Percentiles rank a stretch among this genome's conserved stretches.
These are phyloP conservation scores for Phymastichus coffea DNA, from an alignment of 1,140 invertebrate species.

Conservation along the genomic window DNA sequence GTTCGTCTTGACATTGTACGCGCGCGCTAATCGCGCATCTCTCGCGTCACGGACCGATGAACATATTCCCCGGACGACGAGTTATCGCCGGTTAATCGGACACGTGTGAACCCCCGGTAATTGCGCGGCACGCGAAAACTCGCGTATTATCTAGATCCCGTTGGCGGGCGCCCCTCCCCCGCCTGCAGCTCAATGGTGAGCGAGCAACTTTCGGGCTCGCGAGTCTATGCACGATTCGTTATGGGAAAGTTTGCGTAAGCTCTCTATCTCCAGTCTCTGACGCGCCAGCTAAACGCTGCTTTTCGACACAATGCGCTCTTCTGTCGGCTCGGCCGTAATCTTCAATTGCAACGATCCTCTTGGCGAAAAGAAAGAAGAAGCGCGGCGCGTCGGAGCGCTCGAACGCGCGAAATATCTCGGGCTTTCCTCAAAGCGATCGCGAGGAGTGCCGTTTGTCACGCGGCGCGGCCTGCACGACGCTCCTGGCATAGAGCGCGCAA, in stretches of 20 bases:
- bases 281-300: neutral
- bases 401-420: too few species aligned
- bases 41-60: slow-evolving; percentile 9
- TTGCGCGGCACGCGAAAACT: slow-evolving; percentile 6
- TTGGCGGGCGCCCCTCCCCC: too few species aligned
- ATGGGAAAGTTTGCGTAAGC: slow-evolving; percentile 8
- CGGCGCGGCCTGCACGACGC: slow-evolving; percentile 9
- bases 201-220: too few species aligned
- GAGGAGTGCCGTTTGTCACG: slow-evolving; percentile 24
- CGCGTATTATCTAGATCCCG: slow-evolving; percentile 7
- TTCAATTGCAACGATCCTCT: too few species aligned
- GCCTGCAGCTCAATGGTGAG: too few species aligned
- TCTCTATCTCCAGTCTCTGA: too few species aligned
- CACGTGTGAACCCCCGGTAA: neutral
- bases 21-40: slow-evolving; percentile 9
- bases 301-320: too few species aligned
- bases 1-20: neutral
- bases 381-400: too few species aligned
- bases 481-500: slow-evolving; percentile 5
- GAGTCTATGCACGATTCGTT: slow-evolving; percentile 1
- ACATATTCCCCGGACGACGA: slow-evolving; percentile 5
- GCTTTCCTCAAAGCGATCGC: too few species aligned
- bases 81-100: neutral
- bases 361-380: too few species aligned
- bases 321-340: too few species aligned